phyloP scores from a whole-genome alignment of 1,140 invertebrate genomes.

The Caenorhabditis tropicalis region DNA sequence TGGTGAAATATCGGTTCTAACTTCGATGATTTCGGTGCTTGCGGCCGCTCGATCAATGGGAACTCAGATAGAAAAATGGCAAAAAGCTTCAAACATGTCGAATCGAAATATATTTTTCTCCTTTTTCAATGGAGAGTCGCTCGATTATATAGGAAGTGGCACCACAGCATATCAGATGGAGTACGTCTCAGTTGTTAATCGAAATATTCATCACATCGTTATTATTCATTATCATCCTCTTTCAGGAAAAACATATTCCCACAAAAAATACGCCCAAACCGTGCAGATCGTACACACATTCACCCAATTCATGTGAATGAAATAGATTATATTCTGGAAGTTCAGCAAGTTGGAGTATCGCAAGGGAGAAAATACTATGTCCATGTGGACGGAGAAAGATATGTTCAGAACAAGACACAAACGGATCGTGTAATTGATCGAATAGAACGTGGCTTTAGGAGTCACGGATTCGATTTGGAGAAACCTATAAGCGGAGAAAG shows the following conservation, averaged over 20 bases:
- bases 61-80: constrained; percentile 56
- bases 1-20: constrained; percentile 62
- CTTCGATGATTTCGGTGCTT: constrained; percentile 61
- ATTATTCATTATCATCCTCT: neutral
- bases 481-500: neutral
- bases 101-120: constrained; percentile 60
- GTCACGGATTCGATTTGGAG: constrained; percentile 11
- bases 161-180: constrained; percentile 60
- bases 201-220: constrained; percentile 49
- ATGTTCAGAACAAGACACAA: neutral
- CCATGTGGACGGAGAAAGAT: constrained; percentile 46
- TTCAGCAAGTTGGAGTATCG: constrained; percentile 56
- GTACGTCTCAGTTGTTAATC: constrained; percentile 6
- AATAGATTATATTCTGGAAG: constrained; percentile 54
- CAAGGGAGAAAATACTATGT: constrained; percentile 54
- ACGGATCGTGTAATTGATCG: neutral
- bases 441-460: neutral
- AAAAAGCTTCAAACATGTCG: constrained; percentile 43
- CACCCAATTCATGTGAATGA: constrained; percentile 54
- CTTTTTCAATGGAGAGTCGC: constrained; percentile 65
- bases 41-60: constrained; percentile 63
- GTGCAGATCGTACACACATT: constrained; percentile 39
- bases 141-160: constrained; percentile 67
- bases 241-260: neutral
- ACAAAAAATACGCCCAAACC: neutral